A percentile compares a stretch with the other conserved stretches of the same genome.
These are phyloP conservation scores for Nematopogon swammerdamellus DNA, from an alignment of 2,888 invertebrate species.

Conservation along the genomic window DNA sequence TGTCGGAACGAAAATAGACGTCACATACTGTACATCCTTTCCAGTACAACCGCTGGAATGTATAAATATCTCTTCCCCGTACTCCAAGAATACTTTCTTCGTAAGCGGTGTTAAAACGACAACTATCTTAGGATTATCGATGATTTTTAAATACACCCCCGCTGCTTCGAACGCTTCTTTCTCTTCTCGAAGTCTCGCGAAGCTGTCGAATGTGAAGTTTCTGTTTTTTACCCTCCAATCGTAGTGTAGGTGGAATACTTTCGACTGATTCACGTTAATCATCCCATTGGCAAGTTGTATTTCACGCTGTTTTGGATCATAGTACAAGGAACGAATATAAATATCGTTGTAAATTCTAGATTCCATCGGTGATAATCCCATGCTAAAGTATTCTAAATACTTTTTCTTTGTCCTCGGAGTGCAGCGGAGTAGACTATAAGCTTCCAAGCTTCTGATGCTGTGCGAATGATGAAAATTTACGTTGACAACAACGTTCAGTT, in stretches of 20 bases:
- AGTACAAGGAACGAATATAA: conserved; percentile 12
- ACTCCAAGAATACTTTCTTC: conserved; percentile 16
- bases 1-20: conserved; percentile 17
- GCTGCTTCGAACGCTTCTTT: conserved; percentile 7
- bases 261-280: conserved; percentile 14
- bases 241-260: conserved; percentile 12
- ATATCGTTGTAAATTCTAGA: conserved; percentile 17
- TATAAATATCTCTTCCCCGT: conserved; percentile 11
- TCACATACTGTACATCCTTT: conserved; percentile 12
- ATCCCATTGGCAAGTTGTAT: conserved; percentile 12
- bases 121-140: conserved; percentile 10
- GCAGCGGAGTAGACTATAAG: conserved; percentile 13
- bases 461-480: conserved; percentile 21
- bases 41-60: conserved; percentile 17
- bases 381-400: conserved; percentile 14
- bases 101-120: conserved; percentile 20
- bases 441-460: conserved; percentile 11
- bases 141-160: conserved; percentile 12
- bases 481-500: conserved; percentile 17
- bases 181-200: not conserved
- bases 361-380: conserved; percentile 12
- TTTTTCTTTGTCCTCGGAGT: conserved; percentile 15
- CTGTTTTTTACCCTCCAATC: conserved; percentile 4
- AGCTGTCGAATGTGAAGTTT: conserved; percentile 8
- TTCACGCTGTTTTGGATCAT: conserved; percentile 7